phyloP scores from a whole-genome alignment of 2,797 vertebrate species.

The Knipowitschia caucasica region DNA sequence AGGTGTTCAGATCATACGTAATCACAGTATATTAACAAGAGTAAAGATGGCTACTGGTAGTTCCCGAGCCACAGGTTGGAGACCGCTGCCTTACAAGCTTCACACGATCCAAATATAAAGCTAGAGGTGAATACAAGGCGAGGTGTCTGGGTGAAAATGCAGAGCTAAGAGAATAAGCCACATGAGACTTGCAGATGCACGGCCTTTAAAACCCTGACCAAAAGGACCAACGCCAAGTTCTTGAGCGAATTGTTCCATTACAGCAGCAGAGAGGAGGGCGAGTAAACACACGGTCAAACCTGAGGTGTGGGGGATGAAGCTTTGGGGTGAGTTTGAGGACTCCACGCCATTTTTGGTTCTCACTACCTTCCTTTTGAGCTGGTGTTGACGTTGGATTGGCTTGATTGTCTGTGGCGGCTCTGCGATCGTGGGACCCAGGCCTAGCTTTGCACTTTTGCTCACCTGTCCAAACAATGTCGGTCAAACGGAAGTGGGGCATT shows the following conservation, averaged over 20 bases:
- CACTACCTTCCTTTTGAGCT: slow-evolving; percentile 45
- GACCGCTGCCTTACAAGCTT: slow-evolving; percentile 52
- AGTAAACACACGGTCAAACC: slow-evolving; percentile 17
- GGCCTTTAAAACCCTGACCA: slow-evolving; percentile 25
- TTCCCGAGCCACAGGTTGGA: too few relatives aligned
- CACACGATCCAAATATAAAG: slow-evolving; percentile 37
- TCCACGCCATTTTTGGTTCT: slow-evolving; percentile 42
- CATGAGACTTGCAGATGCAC: slow-evolving; percentile 15
- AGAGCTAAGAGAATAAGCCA: slow-evolving; percentile 46
- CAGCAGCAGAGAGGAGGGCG: slow-evolving; percentile 29
- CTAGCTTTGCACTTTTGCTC: slow-evolving; percentile 79
- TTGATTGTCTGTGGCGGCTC: slow-evolving; percentile 58
- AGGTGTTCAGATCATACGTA: too few relatives aligned
- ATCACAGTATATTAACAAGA: too few relatives aligned
- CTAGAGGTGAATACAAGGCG: slow-evolving; percentile 20
- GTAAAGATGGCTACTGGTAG: too few relatives aligned
- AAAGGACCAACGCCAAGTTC: slow-evolving; percentile 20
- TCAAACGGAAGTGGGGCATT: slow-evolving; percentile 72
- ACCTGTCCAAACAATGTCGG: slow-evolving; percentile 77
- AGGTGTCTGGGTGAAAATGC: slow-evolving; percentile 47
- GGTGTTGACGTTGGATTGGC: slow-evolving; percentile 71
- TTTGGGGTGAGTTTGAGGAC: slow-evolving; percentile 59
- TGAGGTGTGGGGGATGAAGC: slow-evolving; percentile 39
- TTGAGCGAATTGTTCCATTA: slow-evolving; percentile 53
- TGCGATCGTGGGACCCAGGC: slow-evolving; percentile 56